Conservation (phyloP, 2,888 invertebrate genomes). For the Sepioteuthis lessoniana region DNA sequence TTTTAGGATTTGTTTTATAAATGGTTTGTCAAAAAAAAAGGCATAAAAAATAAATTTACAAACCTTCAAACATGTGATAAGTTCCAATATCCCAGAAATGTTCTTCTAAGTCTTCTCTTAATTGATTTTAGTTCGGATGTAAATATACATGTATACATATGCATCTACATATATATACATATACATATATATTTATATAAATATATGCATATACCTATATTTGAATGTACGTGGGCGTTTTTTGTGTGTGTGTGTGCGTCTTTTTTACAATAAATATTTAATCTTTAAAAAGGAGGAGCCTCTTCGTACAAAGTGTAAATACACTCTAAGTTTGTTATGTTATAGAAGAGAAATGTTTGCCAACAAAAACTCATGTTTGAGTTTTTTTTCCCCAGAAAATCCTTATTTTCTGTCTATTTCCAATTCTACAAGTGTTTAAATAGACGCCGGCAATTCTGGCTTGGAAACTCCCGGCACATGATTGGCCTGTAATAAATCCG, state of each 20-base stretch:
- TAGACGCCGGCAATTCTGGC: not conserved
- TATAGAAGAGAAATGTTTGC: not conserved
- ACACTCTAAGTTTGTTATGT: not conserved
- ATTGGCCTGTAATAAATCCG: not conserved
- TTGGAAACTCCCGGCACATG: not conserved
- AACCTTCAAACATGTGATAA: not conserved
- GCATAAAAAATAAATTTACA: not conserved
- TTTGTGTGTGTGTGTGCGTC: too few species aligned
- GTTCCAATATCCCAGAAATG: not conserved
- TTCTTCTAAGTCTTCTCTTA: not conserved
- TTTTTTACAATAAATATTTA: not conserved
- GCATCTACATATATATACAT: not conserved
- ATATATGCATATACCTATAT: not conserved
- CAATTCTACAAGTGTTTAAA: not conserved
- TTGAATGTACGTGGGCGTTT: not conserved
- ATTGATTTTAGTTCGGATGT: not conserved
- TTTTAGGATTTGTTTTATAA: not conserved
- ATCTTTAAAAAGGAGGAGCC: not conserved
- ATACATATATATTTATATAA: not conserved
- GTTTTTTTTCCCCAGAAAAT: not conserved
- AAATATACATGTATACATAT: not conserved
- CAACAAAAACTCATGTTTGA: not conserved
- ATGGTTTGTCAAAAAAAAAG: not conserved
- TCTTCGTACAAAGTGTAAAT: not conserved
- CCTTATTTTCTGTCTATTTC: not conserved